Base-by-base conservation (phyloP, 2,113 vertebrate species). In the Trachemys scripta region DNA sequence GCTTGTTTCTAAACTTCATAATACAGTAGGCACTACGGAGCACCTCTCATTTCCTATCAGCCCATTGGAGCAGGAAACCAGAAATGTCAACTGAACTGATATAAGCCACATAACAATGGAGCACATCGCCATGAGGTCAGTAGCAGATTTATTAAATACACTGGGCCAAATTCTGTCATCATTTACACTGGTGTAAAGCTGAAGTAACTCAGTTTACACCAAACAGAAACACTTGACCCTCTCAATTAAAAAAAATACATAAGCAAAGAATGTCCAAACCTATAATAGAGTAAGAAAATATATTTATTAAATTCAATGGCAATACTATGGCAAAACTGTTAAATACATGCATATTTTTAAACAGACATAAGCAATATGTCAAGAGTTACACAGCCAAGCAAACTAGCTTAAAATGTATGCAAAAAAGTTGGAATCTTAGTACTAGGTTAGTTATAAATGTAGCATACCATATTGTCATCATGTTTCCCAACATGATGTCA, bases 241-340 rank as follows among this genome's bases (percentile, higher is more conserved):
- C 95, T 72, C 89, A 83, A 57, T 5, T 87, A 54, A 92, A 96
- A 92, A 65, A 4, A 90, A 94, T 90, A 90, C 89, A 35, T 50
- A 95, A 93, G 89, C 82, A 95, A 96, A 31, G 62, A 97, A 96
- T 80, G 85, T 54, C 45, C 92, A 93, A 90, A 96, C 90, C 84
- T 94, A 0, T 97, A 96, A 94, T 94, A 94, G 81, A 96, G 96
- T 98, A 98, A 98, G 98, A 98, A 98, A 98, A 98, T 98, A 98
- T 98, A 98, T 98, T 98, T 98, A 98, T 98, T 98, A 97, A 98
- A 97, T 97, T 97, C 92, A 98, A 98, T 98, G 96, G 97, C 98
- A 98, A 97, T 98, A 98, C 95, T 98, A 98, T 95, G 93, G 96
- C 94, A 98, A 98, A 98, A 98, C 81, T 95, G 97, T 98, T 98